These are phyloP conservation scores for Steinernema khuongi DNA, from an alignment of 1,140 invertebrate species.

Conservation along the genomic window DNA sequence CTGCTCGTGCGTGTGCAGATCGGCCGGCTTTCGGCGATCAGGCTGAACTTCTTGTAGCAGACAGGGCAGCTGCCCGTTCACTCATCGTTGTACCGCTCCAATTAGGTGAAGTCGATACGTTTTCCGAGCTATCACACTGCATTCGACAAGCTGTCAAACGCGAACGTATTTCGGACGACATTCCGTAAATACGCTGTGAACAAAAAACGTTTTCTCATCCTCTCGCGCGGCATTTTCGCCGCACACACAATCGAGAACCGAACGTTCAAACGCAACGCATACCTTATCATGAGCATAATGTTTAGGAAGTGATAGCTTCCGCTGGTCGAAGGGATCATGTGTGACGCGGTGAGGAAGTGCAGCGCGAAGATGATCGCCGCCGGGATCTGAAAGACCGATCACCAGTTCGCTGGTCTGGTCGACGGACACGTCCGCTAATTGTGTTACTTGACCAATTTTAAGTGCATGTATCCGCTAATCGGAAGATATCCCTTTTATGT, in stretches of 20 bases:
- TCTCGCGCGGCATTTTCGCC: not conserved
- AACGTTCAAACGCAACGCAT: not conserved
- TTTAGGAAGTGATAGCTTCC: slow-evolving; percentile 36
- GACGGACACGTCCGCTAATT: no score
- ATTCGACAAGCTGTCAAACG: slow-evolving; percentile 26
- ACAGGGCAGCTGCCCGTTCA: not conserved
- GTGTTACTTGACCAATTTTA: no score
- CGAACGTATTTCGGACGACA: not conserved
- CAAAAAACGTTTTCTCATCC: not conserved
- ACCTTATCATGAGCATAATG: slow-evolving; percentile 43
- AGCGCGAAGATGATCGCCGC: slow-evolving; percentile 43
- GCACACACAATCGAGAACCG: not conserved
- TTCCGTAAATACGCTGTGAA: not conserved
- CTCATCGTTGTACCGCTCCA: not conserved
- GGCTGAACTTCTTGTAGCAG: no score
- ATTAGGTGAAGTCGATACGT: not conserved
- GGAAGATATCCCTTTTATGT: no score
- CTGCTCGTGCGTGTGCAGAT: not conserved
- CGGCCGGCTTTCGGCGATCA: no score
- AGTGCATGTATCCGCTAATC: no score
- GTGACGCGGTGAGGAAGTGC: slow-evolving; percentile 39
- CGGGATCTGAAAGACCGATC: no score
- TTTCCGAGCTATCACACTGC: not conserved
- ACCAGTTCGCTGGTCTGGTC: no score
- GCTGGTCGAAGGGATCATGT: slow-evolving; percentile 25